These are phyloP conservation scores for Asbolus verrucosus DNA, from an alignment of 1,140 invertebrate species.

Conservation along the genomic window DNA sequence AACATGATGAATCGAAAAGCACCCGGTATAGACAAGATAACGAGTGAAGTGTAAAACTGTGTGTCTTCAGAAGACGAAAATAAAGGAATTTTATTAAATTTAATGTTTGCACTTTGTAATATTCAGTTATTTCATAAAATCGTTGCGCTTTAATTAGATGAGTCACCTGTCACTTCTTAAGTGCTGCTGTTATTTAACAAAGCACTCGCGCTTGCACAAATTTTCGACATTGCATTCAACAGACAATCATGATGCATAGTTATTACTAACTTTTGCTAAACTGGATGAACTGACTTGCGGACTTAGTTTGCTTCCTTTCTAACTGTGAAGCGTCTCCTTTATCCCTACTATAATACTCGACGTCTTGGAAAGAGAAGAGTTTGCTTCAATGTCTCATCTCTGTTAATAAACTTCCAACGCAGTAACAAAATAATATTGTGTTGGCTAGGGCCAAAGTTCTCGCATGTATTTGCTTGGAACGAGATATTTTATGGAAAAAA, in stretches of 20 bases:
- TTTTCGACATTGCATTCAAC: constrained; percentile 22
- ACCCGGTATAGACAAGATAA: too few species aligned
- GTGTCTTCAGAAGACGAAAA: too few species aligned
- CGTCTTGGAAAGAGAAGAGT: constrained; percentile 33
- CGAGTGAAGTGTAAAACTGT: too few species aligned
- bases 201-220: too few species aligned
- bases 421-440: constrained; percentile 28
- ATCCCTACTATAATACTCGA: constrained; percentile 17
- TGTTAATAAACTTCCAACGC: constrained; percentile 34
- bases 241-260: constrained; percentile 13
- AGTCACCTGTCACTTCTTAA: too few species aligned
- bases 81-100: too few species aligned
- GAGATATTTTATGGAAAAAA: constrained; percentile 9
- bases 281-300: not conserved
- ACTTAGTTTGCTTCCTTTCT: constrained; percentile 33
- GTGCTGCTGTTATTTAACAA: too few species aligned
- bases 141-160: too few species aligned
- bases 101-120: too few species aligned
- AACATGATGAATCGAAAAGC: too few species aligned
- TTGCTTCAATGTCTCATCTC: constrained; percentile 14
- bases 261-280: not conserved
- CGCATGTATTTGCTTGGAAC: too few species aligned
- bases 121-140: too few species aligned
- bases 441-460: constrained; percentile 18
- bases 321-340: constrained; percentile 23